Evolutionary conservation across 2,797 vertebrate genomes (phyloP), one percentile per base, ranked within the genome.

Genomic region (Valencia hispanica): DNA sequence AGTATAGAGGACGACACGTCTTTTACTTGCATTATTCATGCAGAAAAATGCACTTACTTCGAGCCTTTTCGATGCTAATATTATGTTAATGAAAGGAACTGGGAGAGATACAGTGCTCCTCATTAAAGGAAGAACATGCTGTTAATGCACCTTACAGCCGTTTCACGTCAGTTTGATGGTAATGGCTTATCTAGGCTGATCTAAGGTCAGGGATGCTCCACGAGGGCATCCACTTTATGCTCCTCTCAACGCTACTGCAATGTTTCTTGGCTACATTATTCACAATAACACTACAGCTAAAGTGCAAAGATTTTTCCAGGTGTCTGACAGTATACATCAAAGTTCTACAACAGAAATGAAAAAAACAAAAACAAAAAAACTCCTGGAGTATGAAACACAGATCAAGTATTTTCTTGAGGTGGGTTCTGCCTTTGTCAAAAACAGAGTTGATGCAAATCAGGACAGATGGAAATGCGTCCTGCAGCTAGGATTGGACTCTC

Each of bases 21-120:
- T 89, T 78, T 75, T 73, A 66, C 88, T 88, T 95, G 74, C 91
- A 96, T 95, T 94, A 95, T 95, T 95, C 90, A 95, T 94, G 89
- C 83, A 70, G 86, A 89, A 90, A 92, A 93, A 84, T 90, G 90
- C 89, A 91, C 91, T 93, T 91, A 88, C 88, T 80, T 88, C 65
- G 53, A 27, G 82, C 74, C 82, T 80, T 86, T 91, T 93, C 83
- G 87, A 88, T 93, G 74, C 83, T 87, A 88, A 91, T 91, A 92
- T 92, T 93, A 94, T 94, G 94, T 93, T 94, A 95, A 94, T 94
- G 89, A 93, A 87, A 92, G 72, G 82, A 87, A 81, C 77, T 76
- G 57, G 79, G 77, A 27, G 18, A 85, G 74, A 82, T 76, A 70
- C 75, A 85, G 87, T 76, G 83, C 84, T 82, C 83, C 83, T 88